Base-by-base conservation (phyloP, 1,140 invertebrate genomes). In the Trichomalopsis sarcophagae region DNA sequence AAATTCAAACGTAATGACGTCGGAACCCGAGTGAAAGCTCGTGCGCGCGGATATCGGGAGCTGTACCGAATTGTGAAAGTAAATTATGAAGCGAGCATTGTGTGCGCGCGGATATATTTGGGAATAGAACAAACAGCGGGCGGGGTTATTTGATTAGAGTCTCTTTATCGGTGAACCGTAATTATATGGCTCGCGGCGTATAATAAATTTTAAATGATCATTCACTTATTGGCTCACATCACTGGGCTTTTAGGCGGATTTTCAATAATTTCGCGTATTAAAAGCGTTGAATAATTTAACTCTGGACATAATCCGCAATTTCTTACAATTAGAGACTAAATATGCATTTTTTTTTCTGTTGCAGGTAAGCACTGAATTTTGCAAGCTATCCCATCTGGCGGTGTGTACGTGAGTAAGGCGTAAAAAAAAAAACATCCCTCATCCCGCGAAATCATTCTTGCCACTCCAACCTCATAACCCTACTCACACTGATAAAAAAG, bases 301-400 rank as follows among this genome's bases (percentile, higher is more conserved):
- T 55, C 47, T 10, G 2, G 3, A 50, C 33, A 17, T 36, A 17
- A 55, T 55, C 1, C 21, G 50, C 17, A 55, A 21, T 10, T 55
- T 55, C 17, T 55, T 3, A 21, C 2, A 62, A 4, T 21, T 62
- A 27, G 2, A 62, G 2, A 73, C n/a, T 73, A 73, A 73, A 7
- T 73, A 33, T 30, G 7, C 17, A 33, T 44, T 50, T 76, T 87
- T 87, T 88, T 86, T 88, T 90, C 80, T 90, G 89, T 90, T 90
- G 82, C 89, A 91, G 89, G 89, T 91, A 90, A 90, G 90, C 88
- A 87, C 79, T 89, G 88, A 85, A 87, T 68, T 33, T 40, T 36
- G 9, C 9, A 68, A 79, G 21, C 21, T 2, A 36, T 40, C 11
- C 14, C 23, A 21, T 47, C 36, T 2, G 10, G 2, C 21, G 21